Base-by-base conservation (phyloP, 2,888 invertebrate genomes). In the Belgica antarctica region DNA sequence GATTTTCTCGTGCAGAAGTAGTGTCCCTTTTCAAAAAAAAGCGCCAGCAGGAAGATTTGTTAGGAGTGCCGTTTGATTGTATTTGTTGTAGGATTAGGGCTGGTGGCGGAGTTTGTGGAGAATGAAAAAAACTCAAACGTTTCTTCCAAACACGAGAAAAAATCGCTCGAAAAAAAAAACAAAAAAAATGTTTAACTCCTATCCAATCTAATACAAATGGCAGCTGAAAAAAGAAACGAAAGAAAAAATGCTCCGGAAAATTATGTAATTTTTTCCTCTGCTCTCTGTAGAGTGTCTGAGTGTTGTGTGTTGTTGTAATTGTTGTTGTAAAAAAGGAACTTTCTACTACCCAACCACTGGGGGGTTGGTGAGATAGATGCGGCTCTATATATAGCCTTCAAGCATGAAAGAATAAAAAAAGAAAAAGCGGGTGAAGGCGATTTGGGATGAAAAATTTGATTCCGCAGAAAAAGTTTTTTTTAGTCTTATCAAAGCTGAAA, bases 191-290 rank as follows among this genome's bases (percentile, higher is more conserved):
- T 61, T 70, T 61, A 70, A 70, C 70, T 70, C 70, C 70, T 70
- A 70, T 70, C 70, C 61, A 70, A 70, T 70, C 70, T 61, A 70
- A 61, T 46, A 70, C 61, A 70, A 70, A 70, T 70, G 70, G 70
- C 70, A 65, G 66, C 66, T 15, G 22, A 66, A 70, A 61, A 69
- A 69, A 70, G 31, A 65, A 65, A 65, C 25, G 65, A 65, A 52
- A 65, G 25, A 28, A 57, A 65, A 65, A 65, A 65, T 65, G 65
- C 65, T 65, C 57, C 34, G 68, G 57, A 69, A 69, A 70, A 70
- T 70, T 70, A 70, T 34, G 36, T 70, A 70, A 70, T 70, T 69
- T 69, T 69, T 68, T 68, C 41, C 41, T 69, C 61, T 28, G 24
- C 61, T n/a, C 27, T 24, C 57, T 68, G 31, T 68, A 59, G 61